Conservation (phyloP, 2,113 vertebrate species). For the Leptodactylus fuscus region DNA sequence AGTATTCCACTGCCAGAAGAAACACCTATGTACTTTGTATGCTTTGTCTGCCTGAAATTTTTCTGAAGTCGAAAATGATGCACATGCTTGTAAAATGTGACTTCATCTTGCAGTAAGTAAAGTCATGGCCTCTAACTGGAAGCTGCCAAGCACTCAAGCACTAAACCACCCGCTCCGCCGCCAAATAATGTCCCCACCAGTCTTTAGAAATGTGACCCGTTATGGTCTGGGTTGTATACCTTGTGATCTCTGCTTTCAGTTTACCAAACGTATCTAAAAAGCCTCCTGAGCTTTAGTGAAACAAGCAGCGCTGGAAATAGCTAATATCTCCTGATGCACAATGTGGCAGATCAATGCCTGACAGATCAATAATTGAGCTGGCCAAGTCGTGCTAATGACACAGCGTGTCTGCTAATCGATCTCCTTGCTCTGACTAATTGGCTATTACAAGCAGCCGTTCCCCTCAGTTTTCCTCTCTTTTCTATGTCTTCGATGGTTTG, state of each 20-base stretch:
- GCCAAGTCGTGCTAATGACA: slow-evolving; percentile 53
- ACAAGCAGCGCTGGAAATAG: slow-evolving; percentile 22
- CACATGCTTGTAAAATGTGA: no score
- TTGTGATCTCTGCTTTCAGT: neutral
- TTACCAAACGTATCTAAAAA: slow-evolving; percentile 1
- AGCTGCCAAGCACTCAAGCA: no score
- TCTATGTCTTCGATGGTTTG: slow-evolving; percentile 18
- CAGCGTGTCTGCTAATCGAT: slow-evolving; percentile 54
- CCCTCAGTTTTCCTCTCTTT: slow-evolving; percentile 14
- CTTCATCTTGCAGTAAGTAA: no score
- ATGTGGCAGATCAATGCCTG: slow-evolving; percentile 42
- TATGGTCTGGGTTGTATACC: neutral
- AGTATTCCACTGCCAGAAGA: no score
- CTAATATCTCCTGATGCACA: slow-evolving; percentile 28
- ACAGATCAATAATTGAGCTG: slow-evolving; percentile 56
- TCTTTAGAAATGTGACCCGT: neutral
- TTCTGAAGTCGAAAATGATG: no score
- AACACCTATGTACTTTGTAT: no score
- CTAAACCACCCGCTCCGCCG: no score
- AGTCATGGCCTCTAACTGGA: no score
- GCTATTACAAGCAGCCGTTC: slow-evolving; percentile 31
- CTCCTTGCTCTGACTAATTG: slow-evolving; percentile 53
- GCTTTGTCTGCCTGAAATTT: no score
- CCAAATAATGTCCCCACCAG: neutral
- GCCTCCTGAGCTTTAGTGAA: neutral